These are phyloP conservation scores for Drosophila kikkawai DNA, from an alignment of 1,140 invertebrate species.

Conservation along the genomic window DNA sequence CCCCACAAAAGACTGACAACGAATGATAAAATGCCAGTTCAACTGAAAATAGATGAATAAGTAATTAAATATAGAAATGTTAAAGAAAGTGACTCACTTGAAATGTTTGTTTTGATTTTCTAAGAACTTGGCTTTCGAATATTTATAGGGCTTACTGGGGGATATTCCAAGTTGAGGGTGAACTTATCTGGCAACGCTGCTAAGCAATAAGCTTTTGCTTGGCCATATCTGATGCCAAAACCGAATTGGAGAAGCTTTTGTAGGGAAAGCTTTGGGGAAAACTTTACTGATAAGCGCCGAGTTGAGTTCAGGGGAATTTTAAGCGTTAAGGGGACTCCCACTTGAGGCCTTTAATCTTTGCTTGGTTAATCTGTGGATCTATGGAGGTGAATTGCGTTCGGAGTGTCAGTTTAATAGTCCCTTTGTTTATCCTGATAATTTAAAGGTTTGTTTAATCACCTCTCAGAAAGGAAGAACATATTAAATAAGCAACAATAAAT, in stretches of 20 bases:
- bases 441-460: slow-evolving; percentile 8
- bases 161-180: background rate
- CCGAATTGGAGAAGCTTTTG: background rate
- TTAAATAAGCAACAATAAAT: background rate
- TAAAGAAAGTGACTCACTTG: slow-evolving; percentile 22
- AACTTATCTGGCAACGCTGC: slow-evolving; percentile 15
- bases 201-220: slow-evolving; percentile 2
- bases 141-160: background rate
- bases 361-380: slow-evolving; percentile 3
- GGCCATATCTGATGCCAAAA: slow-evolving; percentile 6
- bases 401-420: background rate
- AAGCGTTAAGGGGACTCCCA: slow-evolving; percentile 5
- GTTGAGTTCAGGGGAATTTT: slow-evolving; percentile 18
- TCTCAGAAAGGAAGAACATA: background rate
- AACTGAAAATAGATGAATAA: slow-evolving; percentile 56
- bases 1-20: slow-evolving; percentile 66
- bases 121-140: slow-evolving; percentile 18
- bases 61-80: slow-evolving; percentile 22
- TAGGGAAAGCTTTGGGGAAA: slow-evolving; percentile 1
- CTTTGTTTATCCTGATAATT: background rate
- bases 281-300: slow-evolving; percentile 12
- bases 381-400: slow-evolving; percentile 1
- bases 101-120: slow-evolving; percentile 10
- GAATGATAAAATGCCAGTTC: slow-evolving; percentile 59
- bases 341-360: background rate